Conservation (phyloP, 2,113 vertebrate species). For the Macheiramphus alcinus region DNA sequence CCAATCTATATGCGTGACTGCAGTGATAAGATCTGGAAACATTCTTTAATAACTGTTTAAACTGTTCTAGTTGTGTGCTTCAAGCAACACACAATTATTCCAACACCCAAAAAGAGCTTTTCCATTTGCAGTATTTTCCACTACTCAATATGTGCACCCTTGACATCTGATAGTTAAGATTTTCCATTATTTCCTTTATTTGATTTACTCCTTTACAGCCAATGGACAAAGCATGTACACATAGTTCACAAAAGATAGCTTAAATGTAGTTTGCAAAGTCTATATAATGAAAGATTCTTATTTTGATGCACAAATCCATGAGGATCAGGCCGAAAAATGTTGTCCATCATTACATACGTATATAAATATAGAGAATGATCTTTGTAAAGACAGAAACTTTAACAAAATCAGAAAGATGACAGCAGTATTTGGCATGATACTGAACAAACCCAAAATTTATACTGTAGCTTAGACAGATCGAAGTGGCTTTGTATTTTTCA, state of each 20-base stretch:
- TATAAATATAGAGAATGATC: background rate
- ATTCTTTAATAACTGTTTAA: constrained; percentile 74
- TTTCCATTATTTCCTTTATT: constrained; percentile 77
- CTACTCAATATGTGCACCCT: constrained; percentile 72
- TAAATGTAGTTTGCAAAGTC: background rate
- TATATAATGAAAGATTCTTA: background rate
- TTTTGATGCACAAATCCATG: background rate
- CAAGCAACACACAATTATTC: constrained; percentile 77
- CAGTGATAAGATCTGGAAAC: constrained; percentile 78
- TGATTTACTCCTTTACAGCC: constrained; percentile 16
- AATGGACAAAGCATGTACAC: background rate
- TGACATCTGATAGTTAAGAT: constrained; percentile 45
- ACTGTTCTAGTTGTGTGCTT: constrained; percentile 67
- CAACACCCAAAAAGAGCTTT: constrained; percentile 71
- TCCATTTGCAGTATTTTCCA: constrained; percentile 81
- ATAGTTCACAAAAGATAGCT: background rate
- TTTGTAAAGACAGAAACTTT: background rate
- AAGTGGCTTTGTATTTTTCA: background rate
- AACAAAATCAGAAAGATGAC: background rate
- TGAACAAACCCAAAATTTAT: background rate
- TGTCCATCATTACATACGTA: background rate
- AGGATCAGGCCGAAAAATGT: background rate
- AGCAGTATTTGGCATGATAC: background rate
- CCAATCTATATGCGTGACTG: constrained; percentile 71
- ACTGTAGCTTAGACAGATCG: background rate